Evolutionary conservation across 2,797 vertebrate genomes (phyloP).

Genomic region (Lagorchestes hirsutus): DNA sequence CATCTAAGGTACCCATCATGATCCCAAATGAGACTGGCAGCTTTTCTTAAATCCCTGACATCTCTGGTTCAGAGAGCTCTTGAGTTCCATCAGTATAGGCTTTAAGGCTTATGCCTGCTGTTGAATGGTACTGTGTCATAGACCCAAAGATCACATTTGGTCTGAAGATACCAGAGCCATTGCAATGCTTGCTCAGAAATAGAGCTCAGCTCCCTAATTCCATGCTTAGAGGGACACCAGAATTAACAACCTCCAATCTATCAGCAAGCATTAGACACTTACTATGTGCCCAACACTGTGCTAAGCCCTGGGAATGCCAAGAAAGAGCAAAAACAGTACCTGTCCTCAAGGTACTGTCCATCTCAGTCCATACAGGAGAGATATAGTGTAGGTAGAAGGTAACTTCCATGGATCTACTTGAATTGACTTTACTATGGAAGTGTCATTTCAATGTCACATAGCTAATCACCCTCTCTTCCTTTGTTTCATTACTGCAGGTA

Average conservation of each 20-base stretch:
- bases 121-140: background rate
- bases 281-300: background rate
- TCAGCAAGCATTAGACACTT: background rate
- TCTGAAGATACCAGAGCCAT: background rate
- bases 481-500: slow-evolving; percentile 83
- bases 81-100: background rate
- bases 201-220: background rate
- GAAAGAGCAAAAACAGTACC: background rate
- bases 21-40: background rate
- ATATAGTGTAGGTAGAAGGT: background rate
- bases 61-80: background rate
- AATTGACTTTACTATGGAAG: background rate
- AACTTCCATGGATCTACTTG: background rate
- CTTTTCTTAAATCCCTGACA: background rate
- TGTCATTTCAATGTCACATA: background rate
- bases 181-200: background rate
- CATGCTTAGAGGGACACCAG: background rate
- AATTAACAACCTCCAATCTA: background rate
- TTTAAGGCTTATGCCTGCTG: background rate
- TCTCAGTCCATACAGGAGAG: background rate
- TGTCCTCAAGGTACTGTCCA: background rate
- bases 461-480: slow-evolving; percentile 48
- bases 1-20: background rate
- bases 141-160: background rate
- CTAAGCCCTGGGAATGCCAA: background rate